These are phyloP conservation scores for Thunnus albacares DNA, from an alignment of 2,797 vertebrate species.

Conservation along the genomic window DNA sequence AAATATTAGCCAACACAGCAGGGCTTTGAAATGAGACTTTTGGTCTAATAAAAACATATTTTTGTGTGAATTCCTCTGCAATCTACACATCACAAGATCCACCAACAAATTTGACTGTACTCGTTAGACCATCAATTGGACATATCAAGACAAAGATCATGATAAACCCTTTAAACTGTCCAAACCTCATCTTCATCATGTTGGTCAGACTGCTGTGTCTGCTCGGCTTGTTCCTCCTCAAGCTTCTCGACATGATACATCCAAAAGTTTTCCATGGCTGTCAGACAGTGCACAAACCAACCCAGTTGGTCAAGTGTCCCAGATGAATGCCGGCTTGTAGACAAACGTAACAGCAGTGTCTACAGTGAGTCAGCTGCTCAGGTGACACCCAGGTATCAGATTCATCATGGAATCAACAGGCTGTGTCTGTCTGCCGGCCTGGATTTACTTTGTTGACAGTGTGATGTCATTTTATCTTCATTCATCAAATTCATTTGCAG, in stretches of 20 bases:
- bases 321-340: background rate
- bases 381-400: constrained; percentile 63
- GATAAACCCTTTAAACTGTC: background rate
- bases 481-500: background rate
- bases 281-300: background rate
- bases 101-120: background rate
- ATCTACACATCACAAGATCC: background rate
- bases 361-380: constrained; percentile 32
- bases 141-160: background rate
- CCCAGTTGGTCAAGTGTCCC: background rate
- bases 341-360: background rate
- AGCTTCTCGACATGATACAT: constrained; percentile 78
- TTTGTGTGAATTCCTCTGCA: background rate
- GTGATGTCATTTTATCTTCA: background rate
- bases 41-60: too few relatives aligned
- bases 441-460: background rate
- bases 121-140: background rate
- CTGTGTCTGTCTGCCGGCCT: background rate
- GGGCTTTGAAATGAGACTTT: too few relatives aligned
- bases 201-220: constrained; percentile 19
- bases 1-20: background rate
- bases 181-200: constrained; percentile 65
- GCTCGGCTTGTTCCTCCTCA: constrained; percentile 66
- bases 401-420: constrained; percentile 21
- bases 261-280: constrained; percentile 81